Percentiles rank a stretch among this genome's conserved stretches.
Conservation (phyloP, 2,113 vertebrate species). For the Oreochromis spilurus region DNA sequence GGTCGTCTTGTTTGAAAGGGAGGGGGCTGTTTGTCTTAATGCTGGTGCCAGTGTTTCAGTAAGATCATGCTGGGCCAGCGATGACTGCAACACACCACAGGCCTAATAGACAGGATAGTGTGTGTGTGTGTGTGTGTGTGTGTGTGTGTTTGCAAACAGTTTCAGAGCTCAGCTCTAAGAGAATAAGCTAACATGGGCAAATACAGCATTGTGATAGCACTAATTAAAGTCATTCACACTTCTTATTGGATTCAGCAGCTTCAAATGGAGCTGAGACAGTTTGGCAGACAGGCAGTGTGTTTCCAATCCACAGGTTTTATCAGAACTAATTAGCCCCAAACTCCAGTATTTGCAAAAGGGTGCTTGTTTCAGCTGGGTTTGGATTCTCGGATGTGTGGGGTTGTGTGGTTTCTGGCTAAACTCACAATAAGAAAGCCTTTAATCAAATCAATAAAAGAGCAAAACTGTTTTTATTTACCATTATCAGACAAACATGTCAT, state of each 20-base stretch:
- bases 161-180: conserved; percentile 25
- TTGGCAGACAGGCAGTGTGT: conserved; percentile 18
- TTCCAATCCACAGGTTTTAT: conserved; percentile 34
- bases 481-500: neutral
- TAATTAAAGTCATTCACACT: conserved; percentile 67
- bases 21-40: conserved; percentile 78
- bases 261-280: conserved; percentile 34
- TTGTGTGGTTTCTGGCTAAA: neutral
- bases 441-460: neutral
- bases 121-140: conserved; percentile 12
- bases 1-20: conserved; percentile 73
- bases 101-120: conserved; percentile 31
- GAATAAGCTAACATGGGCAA: conserved; percentile 35
- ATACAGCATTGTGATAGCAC: conserved; percentile 36
- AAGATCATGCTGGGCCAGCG: conserved; percentile 76
- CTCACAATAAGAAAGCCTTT: neutral
- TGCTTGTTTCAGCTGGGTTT: neutral
- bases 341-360: conserved; percentile 24
- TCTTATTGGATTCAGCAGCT: conserved; percentile 48
- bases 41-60: conserved; percentile 79
- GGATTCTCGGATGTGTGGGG: neutral
- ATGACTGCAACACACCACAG: conserved; percentile 69
- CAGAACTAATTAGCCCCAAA: conserved; percentile 30
- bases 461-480: neutral
- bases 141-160: conserved; percentile 36